Evolutionary conservation across 2,888 invertebrate genomes (phyloP).

Genomic region (Lasius platythorax): DNA sequence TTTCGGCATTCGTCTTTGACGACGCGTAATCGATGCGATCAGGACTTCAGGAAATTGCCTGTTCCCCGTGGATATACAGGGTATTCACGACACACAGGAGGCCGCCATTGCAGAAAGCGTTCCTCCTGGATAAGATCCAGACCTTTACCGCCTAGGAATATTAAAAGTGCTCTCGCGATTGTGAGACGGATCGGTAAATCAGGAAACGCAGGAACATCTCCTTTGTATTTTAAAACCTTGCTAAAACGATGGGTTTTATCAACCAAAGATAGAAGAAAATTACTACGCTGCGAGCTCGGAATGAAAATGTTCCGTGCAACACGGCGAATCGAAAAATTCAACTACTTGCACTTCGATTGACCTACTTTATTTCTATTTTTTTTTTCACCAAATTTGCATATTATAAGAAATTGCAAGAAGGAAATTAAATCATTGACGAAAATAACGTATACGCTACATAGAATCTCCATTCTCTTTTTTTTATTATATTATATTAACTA

Average conservation of each 20-base stretch:
- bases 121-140: constrained; percentile 56
- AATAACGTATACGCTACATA: not conserved
- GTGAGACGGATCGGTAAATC: constrained; percentile 47
- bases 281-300: constrained; percentile 43
- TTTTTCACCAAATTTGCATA: not conserved
- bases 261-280: constrained; percentile 29
- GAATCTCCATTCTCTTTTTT: not conserved
- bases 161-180: constrained; percentile 59
- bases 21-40: constrained; percentile 48
- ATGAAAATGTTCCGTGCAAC: constrained; percentile 31
- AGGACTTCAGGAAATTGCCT: constrained; percentile 63
- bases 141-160: constrained; percentile 62
- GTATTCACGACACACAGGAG: constrained; percentile 32
- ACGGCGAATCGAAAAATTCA: constrained; percentile 33
- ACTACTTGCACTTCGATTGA: constrained; percentile 24
- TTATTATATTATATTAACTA: not conserved
- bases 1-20: constrained; percentile 74
- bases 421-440: not conserved
- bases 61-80: constrained; percentile 52
- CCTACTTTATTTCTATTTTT: not conserved
- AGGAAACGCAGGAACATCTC: constrained; percentile 33
- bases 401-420: not conserved
- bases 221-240: constrained; percentile 1
- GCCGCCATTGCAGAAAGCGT: not conserved
- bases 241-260: constrained; percentile 40